Evolutionary conservation across 2,797 vertebrate species (phyloP).

Genomic region (Vireo griseus): DNA sequence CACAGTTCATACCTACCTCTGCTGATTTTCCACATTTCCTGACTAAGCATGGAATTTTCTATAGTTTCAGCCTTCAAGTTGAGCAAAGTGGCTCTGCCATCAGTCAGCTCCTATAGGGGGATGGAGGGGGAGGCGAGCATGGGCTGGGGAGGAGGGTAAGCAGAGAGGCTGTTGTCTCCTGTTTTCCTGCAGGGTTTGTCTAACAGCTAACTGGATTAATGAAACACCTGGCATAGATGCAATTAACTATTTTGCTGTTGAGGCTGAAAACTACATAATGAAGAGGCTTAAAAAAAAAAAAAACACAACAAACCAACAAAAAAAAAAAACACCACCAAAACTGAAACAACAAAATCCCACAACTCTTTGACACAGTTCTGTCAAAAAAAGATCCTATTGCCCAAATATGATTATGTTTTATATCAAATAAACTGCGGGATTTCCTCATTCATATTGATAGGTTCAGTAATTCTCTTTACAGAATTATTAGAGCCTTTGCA

Average conservation of each 20-base stretch:
- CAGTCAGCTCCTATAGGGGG: neutral
- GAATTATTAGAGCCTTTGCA: neutral
- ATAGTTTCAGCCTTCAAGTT: neutral
- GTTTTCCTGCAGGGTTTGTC: conserved; percentile 58
- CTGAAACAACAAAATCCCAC: neutral
- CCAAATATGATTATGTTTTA: neutral
- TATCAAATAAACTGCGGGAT: neutral
- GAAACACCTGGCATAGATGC: conserved; percentile 67
- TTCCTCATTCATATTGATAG: neutral
- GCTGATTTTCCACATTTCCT: neutral
- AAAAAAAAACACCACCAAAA: neutral
- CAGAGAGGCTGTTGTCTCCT: conserved; percentile 34
- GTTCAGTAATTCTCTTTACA: neutral
- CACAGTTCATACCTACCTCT: neutral
- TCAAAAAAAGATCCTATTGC: neutral
- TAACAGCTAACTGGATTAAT: conserved; percentile 69
- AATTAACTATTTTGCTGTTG: conserved; percentile 69
- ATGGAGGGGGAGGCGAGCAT: neutral
- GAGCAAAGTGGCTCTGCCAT: neutral
- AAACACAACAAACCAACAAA: neutral
- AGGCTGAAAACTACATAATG: conserved; percentile 59
- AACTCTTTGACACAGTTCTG: neutral
- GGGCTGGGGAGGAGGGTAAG: neutral
- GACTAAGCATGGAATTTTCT: conserved; percentile 14
- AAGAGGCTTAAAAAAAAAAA: neutral